These are phyloP conservation scores for Troides helena DNA, from an alignment of 2,888 invertebrate genomes.

Conservation along the genomic window DNA sequence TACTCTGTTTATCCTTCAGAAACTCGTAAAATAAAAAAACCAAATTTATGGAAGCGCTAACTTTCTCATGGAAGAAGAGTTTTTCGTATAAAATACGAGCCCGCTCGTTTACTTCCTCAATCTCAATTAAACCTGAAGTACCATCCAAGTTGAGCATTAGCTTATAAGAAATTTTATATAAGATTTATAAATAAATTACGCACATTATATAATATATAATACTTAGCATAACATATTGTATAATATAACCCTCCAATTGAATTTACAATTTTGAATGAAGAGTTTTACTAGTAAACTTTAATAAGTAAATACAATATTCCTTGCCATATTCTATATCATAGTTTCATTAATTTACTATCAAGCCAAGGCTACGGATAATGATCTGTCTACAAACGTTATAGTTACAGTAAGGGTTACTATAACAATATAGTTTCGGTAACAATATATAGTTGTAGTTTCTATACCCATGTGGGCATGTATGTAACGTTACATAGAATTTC, in stretches of 20 bases:
- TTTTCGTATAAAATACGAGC: conserved; percentile 3
- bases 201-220: neutral
- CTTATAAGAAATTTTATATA: neutral
- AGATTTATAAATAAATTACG: neutral
- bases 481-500: too few species aligned
- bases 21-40: conserved; percentile 4
- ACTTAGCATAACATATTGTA: neutral
- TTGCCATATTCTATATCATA: neutral
- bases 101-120: conserved; percentile 3
- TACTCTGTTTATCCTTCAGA: conserved; percentile 6
- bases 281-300: neutral
- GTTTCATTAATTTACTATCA: neutral
- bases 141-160: neutral
- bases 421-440: too few species aligned
- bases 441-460: too few species aligned
- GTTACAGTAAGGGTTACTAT: too few species aligned
- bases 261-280: neutral
- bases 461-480: too few species aligned
- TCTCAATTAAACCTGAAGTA: conserved; percentile 4
- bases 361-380: neutral
- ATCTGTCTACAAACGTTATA: neutral
- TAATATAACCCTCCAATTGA: too few species aligned
- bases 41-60: conserved; percentile 7
- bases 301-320: neutral
- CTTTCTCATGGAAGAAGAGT: conserved; percentile 1